phyloP scores from a whole-genome alignment of 2,113 vertebrate genomes.

The Tetrax tetrax region DNA sequence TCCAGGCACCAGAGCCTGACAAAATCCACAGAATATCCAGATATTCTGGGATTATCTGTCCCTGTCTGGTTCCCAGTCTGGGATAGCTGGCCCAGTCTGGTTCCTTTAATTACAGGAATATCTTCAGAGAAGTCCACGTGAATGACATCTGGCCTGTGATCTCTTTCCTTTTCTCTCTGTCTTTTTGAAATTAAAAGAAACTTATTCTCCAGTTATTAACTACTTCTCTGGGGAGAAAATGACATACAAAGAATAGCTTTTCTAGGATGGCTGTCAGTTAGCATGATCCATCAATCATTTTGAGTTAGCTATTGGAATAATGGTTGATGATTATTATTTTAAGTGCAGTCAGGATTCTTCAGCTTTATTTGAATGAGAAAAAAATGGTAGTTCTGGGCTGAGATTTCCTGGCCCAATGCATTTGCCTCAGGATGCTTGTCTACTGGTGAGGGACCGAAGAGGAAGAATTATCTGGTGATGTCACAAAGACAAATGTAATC shows the following conservation, averaged over 20 bases:
- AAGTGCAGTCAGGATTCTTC: neutral
- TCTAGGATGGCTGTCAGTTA: slow-evolving; percentile 21
- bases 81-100: neutral
- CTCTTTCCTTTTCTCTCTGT: neutral
- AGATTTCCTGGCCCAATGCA: neutral
- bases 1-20: neutral
- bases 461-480: neutral
- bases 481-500: neutral
- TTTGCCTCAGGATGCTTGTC: neutral
- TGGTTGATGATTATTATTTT: neutral
- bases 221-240: neutral
- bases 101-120: neutral
- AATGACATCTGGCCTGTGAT: neutral
- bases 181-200: neutral
- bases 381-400: neutral
- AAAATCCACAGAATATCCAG: neutral
- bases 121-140: neutral
- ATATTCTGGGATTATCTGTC: neutral
- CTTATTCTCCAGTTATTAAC: neutral
- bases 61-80: neutral
- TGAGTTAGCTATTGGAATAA: slow-evolving; percentile 1
- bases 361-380: neutral
- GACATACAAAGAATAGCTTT: slow-evolving; percentile 6
- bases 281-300: slow-evolving; percentile 32
- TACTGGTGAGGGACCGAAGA: neutral